A percentile compares a stretch with the other conserved stretches of the same genome.
Conservation (phyloP, 2,113 vertebrate species). For the Misgurnus mizolepis region DNA sequence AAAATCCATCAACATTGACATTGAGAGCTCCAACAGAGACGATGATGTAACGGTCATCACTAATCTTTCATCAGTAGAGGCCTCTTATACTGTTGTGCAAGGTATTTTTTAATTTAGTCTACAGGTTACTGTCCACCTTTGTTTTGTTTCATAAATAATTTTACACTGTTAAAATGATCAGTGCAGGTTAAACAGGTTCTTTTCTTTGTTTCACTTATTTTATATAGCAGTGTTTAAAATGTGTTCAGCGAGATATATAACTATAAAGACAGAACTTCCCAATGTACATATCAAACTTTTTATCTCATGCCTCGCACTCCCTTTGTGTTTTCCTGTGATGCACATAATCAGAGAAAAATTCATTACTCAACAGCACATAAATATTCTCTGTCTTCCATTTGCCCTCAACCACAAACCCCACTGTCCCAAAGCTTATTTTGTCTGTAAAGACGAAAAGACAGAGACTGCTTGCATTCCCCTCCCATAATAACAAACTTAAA, state of each 20-base stretch:
- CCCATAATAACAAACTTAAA: slow-evolving; percentile 49
- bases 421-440: slow-evolving; percentile 72
- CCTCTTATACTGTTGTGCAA: slow-evolving; percentile 98
- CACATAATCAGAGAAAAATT: slow-evolving; percentile 70
- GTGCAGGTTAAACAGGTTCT: not conserved
- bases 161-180: not conserved
- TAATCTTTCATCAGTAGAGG: slow-evolving; percentile 97
- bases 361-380: slow-evolving; percentile 69
- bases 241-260: too few relatives aligned
- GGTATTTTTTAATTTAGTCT: slow-evolving; percentile 70
- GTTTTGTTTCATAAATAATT: not conserved
- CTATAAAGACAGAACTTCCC: too few relatives aligned
- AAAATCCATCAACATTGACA: slow-evolving; percentile 97
- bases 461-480: slow-evolving; percentile 5
- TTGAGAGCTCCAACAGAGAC: slow-evolving; percentile 96
- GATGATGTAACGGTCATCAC: slow-evolving; percentile 98
- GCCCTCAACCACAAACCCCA: slow-evolving; percentile 55
- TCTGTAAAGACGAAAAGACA: slow-evolving; percentile 59
- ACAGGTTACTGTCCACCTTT: not conserved
- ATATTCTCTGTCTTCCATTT: slow-evolving; percentile 63
- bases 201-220: not conserved
- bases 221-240: too few relatives aligned
- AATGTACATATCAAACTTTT: too few relatives aligned
- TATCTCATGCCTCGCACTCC: slow-evolving; percentile 52
- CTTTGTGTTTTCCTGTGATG: slow-evolving; percentile 31